phyloP scores from a whole-genome alignment of 2,888 invertebrate genomes.

The Drosophila birchii region DNA sequence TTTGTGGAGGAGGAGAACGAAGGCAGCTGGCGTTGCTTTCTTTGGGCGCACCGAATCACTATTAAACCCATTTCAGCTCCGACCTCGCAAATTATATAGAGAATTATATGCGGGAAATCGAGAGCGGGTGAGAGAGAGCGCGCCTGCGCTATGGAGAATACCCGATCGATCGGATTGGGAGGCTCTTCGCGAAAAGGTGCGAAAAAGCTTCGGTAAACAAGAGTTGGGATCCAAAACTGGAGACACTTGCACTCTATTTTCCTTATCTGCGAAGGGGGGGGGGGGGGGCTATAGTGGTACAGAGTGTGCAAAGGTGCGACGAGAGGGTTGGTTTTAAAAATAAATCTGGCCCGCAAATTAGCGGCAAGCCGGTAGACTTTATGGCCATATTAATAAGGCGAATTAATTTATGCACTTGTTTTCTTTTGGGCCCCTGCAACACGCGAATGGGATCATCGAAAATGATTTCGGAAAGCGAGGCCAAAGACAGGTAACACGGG shows the following conservation, averaged over 20 bases:
- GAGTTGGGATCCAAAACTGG: background rate
- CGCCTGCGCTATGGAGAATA: slow-evolving; percentile 48
- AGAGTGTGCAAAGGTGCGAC: slow-evolving; percentile 24
- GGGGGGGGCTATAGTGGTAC: slow-evolving; percentile 12
- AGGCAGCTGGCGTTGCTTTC: slow-evolving; percentile 69
- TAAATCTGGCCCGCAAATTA: slow-evolving; percentile 65
- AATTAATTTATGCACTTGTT: slow-evolving; percentile 72
- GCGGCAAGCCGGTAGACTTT: slow-evolving; percentile 46
- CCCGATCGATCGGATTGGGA: slow-evolving; percentile 48
- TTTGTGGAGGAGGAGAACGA: slow-evolving; percentile 32
- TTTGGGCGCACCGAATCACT: slow-evolving; percentile 78
- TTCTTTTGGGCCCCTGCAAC: slow-evolving; percentile 47
- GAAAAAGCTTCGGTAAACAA: slow-evolving; percentile 52
- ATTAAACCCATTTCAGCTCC: slow-evolving; percentile 79
- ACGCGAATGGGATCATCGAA: slow-evolving; percentile 27
- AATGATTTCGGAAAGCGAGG: slow-evolving; percentile 20
- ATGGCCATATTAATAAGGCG: slow-evolving; percentile 54
- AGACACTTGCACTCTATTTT: slow-evolving; percentile 4
- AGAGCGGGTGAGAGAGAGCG: slow-evolving; percentile 29
- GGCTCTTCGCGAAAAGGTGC: slow-evolving; percentile 50
- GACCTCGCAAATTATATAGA: slow-evolving; percentile 83
- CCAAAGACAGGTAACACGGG: slow-evolving; percentile 25
- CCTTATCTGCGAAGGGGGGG: slow-evolving; percentile 17
- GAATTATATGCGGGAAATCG: slow-evolving; percentile 82
- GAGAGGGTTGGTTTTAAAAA: slow-evolving; percentile 55